Evolutionary conservation across 2,888 invertebrate genomes (phyloP).

Genomic region (Tricholauxania praeusta): DNA sequence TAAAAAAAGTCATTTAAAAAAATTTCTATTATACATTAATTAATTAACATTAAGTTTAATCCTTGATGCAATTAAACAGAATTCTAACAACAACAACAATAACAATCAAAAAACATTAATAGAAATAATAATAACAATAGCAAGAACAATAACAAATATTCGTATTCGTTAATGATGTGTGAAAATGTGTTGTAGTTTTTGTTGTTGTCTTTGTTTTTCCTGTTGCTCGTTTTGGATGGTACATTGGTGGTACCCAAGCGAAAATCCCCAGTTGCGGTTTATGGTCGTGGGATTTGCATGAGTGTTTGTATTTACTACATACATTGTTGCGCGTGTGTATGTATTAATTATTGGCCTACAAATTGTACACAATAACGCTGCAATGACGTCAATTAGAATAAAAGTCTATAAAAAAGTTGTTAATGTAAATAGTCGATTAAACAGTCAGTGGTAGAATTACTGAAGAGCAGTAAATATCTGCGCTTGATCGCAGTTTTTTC

Average conservation of each 20-base stretch:
- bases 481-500: too few species aligned
- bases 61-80: neutral
- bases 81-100: neutral
- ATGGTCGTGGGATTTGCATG: neutral
- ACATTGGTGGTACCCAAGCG: neutral
- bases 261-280: neutral
- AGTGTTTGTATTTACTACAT: neutral
- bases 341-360: constrained; percentile 7
- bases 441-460: too few species aligned
- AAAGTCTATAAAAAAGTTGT: neutral
- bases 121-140: neutral
- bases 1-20: too few species aligned
- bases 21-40: too few species aligned
- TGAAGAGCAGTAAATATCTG: too few species aligned
- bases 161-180: neutral
- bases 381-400: constrained; percentile 27
- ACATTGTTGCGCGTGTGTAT: neutral
- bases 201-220: neutral
- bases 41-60: too few species aligned
- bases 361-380: constrained; percentile 21
- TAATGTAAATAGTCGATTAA: too few species aligned
- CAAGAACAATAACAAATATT: too few species aligned
- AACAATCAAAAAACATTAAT: too few species aligned
- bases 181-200: neutral
- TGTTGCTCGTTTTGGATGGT: neutral